Conservation (phyloP, 2,113 vertebrate genomes). For the Tenebrosternarchus preto region DNA sequence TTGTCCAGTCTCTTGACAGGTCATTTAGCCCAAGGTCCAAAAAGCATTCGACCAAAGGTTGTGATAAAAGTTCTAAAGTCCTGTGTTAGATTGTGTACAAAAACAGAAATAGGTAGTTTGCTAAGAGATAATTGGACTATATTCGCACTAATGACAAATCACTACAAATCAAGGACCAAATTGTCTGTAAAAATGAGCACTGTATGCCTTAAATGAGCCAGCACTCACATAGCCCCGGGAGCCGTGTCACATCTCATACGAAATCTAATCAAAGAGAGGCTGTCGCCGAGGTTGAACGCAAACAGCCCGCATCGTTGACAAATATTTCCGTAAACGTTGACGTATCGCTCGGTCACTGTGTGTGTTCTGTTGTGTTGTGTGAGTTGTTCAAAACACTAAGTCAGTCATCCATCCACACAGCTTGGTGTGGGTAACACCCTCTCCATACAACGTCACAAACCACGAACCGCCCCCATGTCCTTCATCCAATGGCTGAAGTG, state of each 20-base stretch:
- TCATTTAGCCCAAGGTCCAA: background rate
- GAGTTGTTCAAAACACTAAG: constrained; percentile 59
- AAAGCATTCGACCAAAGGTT: background rate
- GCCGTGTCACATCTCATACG: constrained; percentile 55
- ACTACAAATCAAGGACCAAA: constrained; percentile 61
- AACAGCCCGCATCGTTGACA: constrained; percentile 69
- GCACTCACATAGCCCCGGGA: constrained; percentile 47
- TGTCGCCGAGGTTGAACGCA: constrained; percentile 59
- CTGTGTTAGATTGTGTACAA: background rate
- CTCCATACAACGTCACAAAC: constrained; percentile 53
- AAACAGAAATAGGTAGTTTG: constrained; percentile 19
- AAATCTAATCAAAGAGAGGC: constrained; percentile 60
- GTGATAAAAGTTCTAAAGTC: background rate
- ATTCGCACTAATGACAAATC: constrained; percentile 52
- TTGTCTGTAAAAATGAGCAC: constrained; percentile 57
- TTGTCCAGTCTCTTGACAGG: too few relatives aligned
- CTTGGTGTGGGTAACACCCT: constrained; percentile 22
- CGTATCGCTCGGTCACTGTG: constrained; percentile 49
- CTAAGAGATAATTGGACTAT: background rate
- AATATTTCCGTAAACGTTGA: constrained; percentile 69
- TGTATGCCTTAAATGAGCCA: constrained; percentile 46
- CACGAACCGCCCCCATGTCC: constrained; percentile 26
- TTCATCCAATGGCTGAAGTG: constrained; percentile 68
- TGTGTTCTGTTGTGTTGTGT: constrained; percentile 50
- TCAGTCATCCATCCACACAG: constrained; percentile 50